Evolutionary conservation across 2,113 vertebrate species (phyloP), one percentile per base, ranked within the genome.

Genomic region (Hymenochirus boettgeri): DNA sequence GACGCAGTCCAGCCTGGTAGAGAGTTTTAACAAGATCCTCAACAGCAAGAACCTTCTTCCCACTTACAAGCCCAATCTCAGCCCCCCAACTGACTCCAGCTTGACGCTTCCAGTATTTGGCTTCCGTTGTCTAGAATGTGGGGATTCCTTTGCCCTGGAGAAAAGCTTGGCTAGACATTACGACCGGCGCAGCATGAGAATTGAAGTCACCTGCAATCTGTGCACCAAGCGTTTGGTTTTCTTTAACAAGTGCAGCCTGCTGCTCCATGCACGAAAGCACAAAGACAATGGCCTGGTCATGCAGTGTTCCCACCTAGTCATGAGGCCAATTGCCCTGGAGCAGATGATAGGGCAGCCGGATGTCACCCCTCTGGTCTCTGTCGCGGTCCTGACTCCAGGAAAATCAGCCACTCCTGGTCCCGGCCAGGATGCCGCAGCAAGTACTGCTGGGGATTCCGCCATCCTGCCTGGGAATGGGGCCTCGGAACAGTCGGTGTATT

Each of bases 131-230:
- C 76, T 97, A 45, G 96, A 99, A 79, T 99, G 96, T 0, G 95
- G 96, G 0, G 96, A 99, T 2, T 76, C 93, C 37, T 99, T 99
- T 5, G 92, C 93, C 0, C 57, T 99, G 83, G 94, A 98, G 83
- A 90, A 89, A 72, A 98, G 95, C 80, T 74, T 99, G 80, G 89
- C 88, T 0, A 85, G 94, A 4, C 96, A 98, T 82, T 98, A 98
- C 0, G 94, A 94, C 65, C 88, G 96, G 1, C 90, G 95, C 10
- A 98, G 95, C 53, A 89, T 98, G 83, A 85, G 94, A 60, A 96
- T 99, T 0, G 96, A 99, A 76, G 96, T 99, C 48, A 99, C 96
- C 26, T 99, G 96, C 76, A 99, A 95, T 75, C 96, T 97, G 81
- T 99, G 96, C 47, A 83, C 89, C 75, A 94, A 93, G 39, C 90